phyloP scores from a whole-genome alignment of 2,888 invertebrate species.

The Ichneumon xanthorius region DNA sequence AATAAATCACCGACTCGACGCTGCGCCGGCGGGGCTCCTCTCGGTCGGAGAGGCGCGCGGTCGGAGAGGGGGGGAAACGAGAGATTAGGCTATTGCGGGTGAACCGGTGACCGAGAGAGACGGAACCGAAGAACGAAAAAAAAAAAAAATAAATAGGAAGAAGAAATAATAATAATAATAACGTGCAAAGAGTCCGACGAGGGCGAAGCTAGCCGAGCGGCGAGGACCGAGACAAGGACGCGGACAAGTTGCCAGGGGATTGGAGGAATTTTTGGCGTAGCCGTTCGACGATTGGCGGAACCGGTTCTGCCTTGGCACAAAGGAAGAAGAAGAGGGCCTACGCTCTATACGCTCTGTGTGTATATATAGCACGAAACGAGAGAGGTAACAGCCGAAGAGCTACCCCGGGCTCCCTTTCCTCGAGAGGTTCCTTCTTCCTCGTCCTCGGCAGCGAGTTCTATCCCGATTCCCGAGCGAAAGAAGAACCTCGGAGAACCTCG shows the following conservation, averaged over 20 bases:
- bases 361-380: slow-evolving; percentile 1
- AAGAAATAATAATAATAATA: slow-evolving; percentile 23
- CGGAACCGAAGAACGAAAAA: background rate
- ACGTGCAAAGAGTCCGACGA: slow-evolving; percentile 27
- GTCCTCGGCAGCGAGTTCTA: slow-evolving; percentile 55
- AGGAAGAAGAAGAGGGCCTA: slow-evolving; percentile 64
- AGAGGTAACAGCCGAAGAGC: slow-evolving; percentile 48
- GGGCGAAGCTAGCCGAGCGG: slow-evolving; percentile 14
- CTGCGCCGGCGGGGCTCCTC: slow-evolving; percentile 24
- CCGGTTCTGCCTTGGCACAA: slow-evolving; percentile 76
- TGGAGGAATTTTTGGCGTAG: slow-evolving; percentile 77
- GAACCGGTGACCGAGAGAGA: slow-evolving; percentile 27
- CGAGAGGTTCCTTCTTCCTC: slow-evolving; percentile 63
- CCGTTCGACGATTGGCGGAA: slow-evolving; percentile 75
- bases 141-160: slow-evolving; percentile 15
- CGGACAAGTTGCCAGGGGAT: slow-evolving; percentile 70
- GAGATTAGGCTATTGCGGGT: slow-evolving; percentile 49
- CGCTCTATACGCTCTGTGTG: background rate
- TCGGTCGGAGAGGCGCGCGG: slow-evolving; percentile 26
- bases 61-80: slow-evolving; percentile 31
- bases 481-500: slow-evolving; percentile 39
- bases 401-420: slow-evolving; percentile 54
- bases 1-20: slow-evolving; percentile 69
- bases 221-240: slow-evolving; percentile 29
- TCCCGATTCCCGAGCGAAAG: slow-evolving; percentile 39